A percentile compares a stretch with the other conserved stretches of the same genome.
Conservation (phyloP, 2,113 vertebrate genomes). For the Furnarius figulus region DNA sequence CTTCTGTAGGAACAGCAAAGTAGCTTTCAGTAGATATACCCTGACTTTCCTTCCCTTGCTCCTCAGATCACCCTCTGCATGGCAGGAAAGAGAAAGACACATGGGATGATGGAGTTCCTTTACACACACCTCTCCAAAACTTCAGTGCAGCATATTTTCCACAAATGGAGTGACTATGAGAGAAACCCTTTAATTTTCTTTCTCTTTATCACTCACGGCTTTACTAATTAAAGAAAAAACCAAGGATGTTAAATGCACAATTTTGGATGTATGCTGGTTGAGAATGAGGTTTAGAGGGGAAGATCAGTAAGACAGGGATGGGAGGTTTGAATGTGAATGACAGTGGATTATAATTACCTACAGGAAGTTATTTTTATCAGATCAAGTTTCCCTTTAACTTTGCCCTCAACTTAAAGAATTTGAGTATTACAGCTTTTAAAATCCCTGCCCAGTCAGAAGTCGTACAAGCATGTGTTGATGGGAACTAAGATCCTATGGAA, state of each 20-base stretch:
- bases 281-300: background rate
- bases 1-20: background rate
- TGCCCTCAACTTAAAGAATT: background rate
- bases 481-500: background rate
- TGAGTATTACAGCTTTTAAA: background rate
- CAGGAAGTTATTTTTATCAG: background rate
- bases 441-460: background rate
- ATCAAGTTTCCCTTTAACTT: background rate
- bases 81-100: background rate
- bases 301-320: background rate
- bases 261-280: background rate
- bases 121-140: background rate
- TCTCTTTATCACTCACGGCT: background rate
- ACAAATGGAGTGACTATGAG: background rate
- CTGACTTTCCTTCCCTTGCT: background rate
- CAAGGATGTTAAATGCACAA: background rate
- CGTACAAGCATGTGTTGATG: fast-evolving
- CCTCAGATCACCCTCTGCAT: background rate
- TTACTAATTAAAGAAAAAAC: background rate
- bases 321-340: background rate
- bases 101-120: background rate
- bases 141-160: background rate
- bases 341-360: background rate
- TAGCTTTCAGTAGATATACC: background rate
- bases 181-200: background rate